Base-by-base conservation (phyloP, 2,888 invertebrate species). In the Melikaiella ostensackeni region DNA sequence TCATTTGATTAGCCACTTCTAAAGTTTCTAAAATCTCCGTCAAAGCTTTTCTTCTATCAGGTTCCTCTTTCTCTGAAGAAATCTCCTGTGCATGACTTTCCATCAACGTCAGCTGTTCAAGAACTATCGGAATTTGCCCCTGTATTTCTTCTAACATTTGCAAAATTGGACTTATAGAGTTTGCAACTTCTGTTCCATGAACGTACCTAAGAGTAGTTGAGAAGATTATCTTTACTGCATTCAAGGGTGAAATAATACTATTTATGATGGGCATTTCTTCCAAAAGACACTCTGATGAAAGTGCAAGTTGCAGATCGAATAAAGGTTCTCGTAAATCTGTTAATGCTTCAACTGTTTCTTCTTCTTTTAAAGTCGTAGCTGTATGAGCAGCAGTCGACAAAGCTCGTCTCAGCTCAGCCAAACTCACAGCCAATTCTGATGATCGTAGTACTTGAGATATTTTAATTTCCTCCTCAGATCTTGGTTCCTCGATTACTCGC, bases 201-300 rank as follows among this genome's bases (percentile, higher is more conserved):
- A 95, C 93, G 86, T 95, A 95, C 88, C 95, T 95, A 88, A 95
- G 94, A 55, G 95, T 93, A 1, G 95, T 93, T 24, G 94, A 93
- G 7, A 96, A 88, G 33, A 94, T 94, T 84, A 94, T 93, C 85
- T 95, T 95, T 30, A 96, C 90, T 42, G 93, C 92, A 83, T 94
- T 94, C 55, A 96, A 92, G 3, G 95, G 94, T 33, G 92, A 91
- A 19, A 93, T 92, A 35, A 95, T 90, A 78, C 92, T 92, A 79
- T 93, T 93, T 11, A 95, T 93, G 84, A 95, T 92, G 2, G 93
- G 92, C 62, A 92, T 90, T 78, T 92, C 92, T 81, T 91, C 91
- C 8, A 89, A 88, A 75, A 92, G 92, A 3, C 81, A 76, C 64
- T 92, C 91, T 80, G 85, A 80, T 0, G 82, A 70, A 33, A 91